Evolutionary conservation across 2,113 vertebrate genomes (phyloP).

Genomic region (Python bivittatus): DNA sequence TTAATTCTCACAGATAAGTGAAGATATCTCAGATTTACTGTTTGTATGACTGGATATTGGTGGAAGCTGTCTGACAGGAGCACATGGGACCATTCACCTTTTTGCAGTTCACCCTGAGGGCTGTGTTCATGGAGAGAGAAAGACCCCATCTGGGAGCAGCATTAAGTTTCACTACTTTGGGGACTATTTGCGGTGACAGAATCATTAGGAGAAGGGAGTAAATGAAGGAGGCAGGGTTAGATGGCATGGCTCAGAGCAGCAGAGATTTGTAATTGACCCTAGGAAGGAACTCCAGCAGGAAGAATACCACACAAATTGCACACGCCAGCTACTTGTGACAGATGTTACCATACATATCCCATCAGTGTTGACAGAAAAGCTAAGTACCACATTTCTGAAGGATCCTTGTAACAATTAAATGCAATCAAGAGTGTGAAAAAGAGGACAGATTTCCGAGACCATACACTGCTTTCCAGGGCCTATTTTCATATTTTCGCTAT

Average conservation of each 20-base stretch:
- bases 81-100: background rate
- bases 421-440: background rate
- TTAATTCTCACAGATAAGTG: background rate
- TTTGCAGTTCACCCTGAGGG: background rate
- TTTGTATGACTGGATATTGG: conserved; percentile 10
- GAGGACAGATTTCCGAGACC: background rate
- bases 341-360: background rate
- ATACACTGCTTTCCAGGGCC: background rate
- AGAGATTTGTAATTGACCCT: background rate
- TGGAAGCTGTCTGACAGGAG: background rate
- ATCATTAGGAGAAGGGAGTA: background rate
- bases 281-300: background rate
- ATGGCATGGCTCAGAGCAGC: background rate
- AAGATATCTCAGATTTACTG: background rate
- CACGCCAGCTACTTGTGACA: background rate
- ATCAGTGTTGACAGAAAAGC: background rate
- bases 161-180: conserved; percentile 1
- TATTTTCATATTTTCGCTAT: background rate
- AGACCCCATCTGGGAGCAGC: conserved; percentile 10
- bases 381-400: background rate
- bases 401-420: background rate
- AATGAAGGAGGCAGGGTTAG: background rate
- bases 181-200: background rate
- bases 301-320: background rate
- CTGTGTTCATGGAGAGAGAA: background rate